These are phyloP conservation scores for Phylloscopus whistleri DNA, from an alignment of 2,113 vertebrate genomes.

Conservation along the genomic window DNA sequence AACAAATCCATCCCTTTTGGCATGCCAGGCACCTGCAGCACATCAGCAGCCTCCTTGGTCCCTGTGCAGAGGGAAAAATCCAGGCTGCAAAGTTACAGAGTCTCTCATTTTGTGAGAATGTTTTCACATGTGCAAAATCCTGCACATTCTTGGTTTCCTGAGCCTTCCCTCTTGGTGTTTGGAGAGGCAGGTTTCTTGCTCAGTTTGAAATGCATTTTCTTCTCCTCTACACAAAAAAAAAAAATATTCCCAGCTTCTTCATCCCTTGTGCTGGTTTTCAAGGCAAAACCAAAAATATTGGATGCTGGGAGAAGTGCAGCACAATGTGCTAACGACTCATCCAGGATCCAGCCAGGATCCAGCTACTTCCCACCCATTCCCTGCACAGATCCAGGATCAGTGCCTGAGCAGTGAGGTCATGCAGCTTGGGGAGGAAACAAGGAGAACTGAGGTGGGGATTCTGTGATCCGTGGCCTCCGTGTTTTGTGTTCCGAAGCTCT, in stretches of 20 bases:
- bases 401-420: not conserved
- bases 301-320: not conserved
- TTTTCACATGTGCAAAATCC: not conserved
- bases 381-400: not conserved
- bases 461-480: accelerated
- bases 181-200: not conserved
- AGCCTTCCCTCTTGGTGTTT: not conserved
- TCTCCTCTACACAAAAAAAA: not conserved
- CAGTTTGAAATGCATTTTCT: not conserved
- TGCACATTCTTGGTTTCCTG: not conserved
- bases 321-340: not conserved
- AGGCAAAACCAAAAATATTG: not conserved
- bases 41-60: not conserved
- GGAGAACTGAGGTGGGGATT: not conserved
- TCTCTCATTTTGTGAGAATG: not conserved
- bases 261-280: not conserved
- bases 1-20: not conserved
- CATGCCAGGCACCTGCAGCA: not conserved
- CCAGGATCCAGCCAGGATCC: not conserved
- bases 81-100: not conserved
- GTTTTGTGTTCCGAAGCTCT: not conserved
- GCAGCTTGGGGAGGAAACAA: not conserved
- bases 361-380: not conserved
- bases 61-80: not conserved
- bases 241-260: not conserved